phyloP scores from a whole-genome alignment of 2,888 invertebrate genomes.

The Ornithoptera priamus region DNA sequence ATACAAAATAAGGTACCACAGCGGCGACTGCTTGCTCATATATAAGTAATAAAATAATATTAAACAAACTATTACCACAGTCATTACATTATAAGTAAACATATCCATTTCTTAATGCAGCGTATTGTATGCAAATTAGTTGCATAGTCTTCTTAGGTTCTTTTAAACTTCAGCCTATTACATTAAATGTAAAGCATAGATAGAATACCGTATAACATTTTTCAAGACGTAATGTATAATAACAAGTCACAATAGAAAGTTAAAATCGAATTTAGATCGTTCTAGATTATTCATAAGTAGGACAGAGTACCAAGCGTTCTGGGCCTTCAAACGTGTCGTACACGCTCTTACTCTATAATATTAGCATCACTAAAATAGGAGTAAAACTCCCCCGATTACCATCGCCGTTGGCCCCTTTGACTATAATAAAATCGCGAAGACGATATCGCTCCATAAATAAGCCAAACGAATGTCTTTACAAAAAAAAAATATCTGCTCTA shows the following conservation, averaged over 20 bases:
- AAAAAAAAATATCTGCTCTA: background rate
- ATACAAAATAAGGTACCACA: background rate
- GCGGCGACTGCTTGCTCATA: background rate
- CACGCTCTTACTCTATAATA: constrained; percentile 32
- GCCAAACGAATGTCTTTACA: background rate
- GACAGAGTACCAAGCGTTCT: constrained; percentile 32
- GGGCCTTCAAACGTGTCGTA: constrained; percentile 32
- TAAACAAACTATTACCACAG: too few relatives aligned
- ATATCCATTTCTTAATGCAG: too few relatives aligned
- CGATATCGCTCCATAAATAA: constrained; percentile 12
- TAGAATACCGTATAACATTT: background rate
- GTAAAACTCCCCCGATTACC: constrained; percentile 48
- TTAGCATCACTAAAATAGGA: constrained; percentile 40
- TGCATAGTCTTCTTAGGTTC: background rate
- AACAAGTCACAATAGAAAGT: constrained; percentile 33
- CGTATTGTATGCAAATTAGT: too few relatives aligned
- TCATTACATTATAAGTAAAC: too few relatives aligned
- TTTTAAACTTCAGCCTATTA: background rate
- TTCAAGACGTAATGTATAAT: constrained; percentile 7
- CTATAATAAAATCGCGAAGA: constrained; percentile 20
- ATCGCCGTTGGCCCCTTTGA: constrained; percentile 48
- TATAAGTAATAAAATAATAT: too few relatives aligned
- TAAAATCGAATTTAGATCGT: constrained; percentile 29
- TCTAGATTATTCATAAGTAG: constrained; percentile 29
- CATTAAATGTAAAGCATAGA: background rate